phyloP scores from a whole-genome alignment of 2,888 invertebrate genomes.

The Torymus aiolomorphi region DNA sequence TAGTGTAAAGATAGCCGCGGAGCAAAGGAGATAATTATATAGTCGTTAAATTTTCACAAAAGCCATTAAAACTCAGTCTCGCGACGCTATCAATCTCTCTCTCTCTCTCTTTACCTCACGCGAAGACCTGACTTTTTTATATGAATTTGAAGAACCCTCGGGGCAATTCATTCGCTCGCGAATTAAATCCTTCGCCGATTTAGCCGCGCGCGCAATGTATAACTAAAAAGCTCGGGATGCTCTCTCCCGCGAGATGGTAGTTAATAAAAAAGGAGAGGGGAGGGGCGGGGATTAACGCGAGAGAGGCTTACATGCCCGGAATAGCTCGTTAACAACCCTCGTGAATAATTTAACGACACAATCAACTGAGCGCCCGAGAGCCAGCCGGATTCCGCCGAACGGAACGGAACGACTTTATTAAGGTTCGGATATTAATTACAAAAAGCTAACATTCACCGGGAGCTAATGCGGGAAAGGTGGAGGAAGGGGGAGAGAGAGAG shows the following conservation, averaged over 20 bases:
- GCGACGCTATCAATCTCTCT: not conserved
- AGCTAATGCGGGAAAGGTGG: too few species aligned
- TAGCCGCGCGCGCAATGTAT: not conserved
- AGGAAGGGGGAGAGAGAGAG: too few species aligned
- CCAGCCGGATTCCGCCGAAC: slow-evolving; percentile 4
- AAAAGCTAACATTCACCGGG: slow-evolving; percentile 11
- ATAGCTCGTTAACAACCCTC: slow-evolving; percentile 47
- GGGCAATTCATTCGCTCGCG: slow-evolving; percentile 18
- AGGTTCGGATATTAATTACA: slow-evolving; percentile 28
- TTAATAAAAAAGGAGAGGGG: slow-evolving; percentile 1
- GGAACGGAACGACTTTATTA: slow-evolving; percentile 20
- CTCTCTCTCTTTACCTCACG: not conserved
- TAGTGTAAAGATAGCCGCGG: too few species aligned
- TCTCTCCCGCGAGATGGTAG: not conserved
- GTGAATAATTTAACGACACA: slow-evolving; percentile 48
- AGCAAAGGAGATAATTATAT: too few species aligned
- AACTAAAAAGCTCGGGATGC: slow-evolving; percentile 24
- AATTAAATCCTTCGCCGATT: slow-evolving; percentile 14
- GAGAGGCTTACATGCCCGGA: slow-evolving; percentile 33
- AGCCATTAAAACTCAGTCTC: too few species aligned
- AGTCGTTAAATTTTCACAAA: too few species aligned
- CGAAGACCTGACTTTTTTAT: not conserved
- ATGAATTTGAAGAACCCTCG: not conserved
- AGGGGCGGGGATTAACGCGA: slow-evolving; percentile 13
- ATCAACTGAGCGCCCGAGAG: slow-evolving; percentile 8